phyloP scores from a whole-genome alignment of 2,888 invertebrate species.

The Oasisia sp. region DNA sequence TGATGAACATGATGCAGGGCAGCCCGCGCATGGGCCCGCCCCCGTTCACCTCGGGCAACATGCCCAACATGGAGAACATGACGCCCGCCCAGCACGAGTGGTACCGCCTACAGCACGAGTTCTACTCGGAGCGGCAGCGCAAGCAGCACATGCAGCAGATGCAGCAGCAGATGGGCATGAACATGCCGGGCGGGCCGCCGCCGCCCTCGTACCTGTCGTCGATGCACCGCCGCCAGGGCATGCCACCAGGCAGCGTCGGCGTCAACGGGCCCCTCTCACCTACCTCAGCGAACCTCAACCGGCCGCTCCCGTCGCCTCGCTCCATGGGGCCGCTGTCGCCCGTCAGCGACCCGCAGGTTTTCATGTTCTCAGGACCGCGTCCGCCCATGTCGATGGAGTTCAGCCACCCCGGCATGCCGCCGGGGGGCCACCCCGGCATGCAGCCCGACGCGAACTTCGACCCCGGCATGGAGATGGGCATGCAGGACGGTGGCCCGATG shows the following conservation, averaged over 20 bases:
- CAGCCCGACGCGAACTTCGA: conserved; percentile 39
- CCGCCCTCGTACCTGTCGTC: conserved; percentile 18
- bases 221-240: conserved; percentile 20
- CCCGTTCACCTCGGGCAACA: conserved; percentile 29
- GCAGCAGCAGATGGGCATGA: conserved; percentile 42
- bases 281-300: conserved; percentile 56
- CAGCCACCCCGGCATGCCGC: conserved; percentile 27
- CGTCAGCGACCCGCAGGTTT: conserved; percentile 33
- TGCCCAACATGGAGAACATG: conserved; percentile 58
- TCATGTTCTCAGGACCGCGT: conserved; percentile 35
- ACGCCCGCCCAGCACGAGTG: conserved; percentile 81
- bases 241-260: conserved; percentile 22
- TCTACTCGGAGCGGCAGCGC: conserved; percentile 53
- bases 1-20: conserved; percentile 41
- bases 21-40: conserved; percentile 60
- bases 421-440: conserved; percentile 22
- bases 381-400: conserved; percentile 33
- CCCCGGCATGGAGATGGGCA: conserved; percentile 43
- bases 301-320: conserved; percentile 30
- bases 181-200: conserved; percentile 25
- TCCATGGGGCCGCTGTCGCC: conserved; percentile 32
- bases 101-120: conserved; percentile 90
- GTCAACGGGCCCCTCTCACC: conserved; percentile 52
- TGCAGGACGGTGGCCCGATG: conserved; percentile 39
- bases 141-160: conserved; percentile 53